Evolutionary conservation across 2,113 vertebrate genomes (phyloP).

Genomic region (Monarcha castaneiventris): DNA sequence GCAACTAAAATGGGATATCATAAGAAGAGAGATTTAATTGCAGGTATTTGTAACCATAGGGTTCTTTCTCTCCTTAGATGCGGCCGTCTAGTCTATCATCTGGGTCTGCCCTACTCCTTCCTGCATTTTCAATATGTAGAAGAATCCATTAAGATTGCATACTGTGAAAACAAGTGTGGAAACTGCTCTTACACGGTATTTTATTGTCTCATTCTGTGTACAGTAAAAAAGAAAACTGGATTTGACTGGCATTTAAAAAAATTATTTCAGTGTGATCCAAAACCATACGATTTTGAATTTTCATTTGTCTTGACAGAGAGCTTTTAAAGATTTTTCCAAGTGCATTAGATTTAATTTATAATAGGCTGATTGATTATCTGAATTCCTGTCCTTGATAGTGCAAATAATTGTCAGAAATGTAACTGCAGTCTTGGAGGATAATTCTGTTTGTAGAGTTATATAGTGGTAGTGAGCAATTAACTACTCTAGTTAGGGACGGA

Average conservation of each 20-base stretch:
- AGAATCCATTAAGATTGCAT: constrained; percentile 82
- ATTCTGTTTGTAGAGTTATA: background rate
- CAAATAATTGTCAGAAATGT: background rate
- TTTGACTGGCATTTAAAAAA: background rate
- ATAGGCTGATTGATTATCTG: background rate
- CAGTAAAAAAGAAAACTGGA: background rate
- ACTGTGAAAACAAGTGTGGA: constrained; percentile 85
- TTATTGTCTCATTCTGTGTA: background rate
- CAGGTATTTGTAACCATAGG: background rate
- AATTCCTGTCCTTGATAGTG: background rate
- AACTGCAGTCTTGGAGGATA: background rate
- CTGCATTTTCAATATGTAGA: constrained; percentile 83
- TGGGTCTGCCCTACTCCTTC: constrained; percentile 85
- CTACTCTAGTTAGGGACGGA: too few species aligned
- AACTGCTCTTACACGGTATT: constrained; percentile 83
- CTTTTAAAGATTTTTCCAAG: background rate
- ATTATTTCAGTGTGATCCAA: background rate
- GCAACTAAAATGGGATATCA: background rate
- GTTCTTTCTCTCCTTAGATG: constrained; percentile 76
- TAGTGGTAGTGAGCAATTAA: background rate
- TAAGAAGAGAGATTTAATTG: background rate
- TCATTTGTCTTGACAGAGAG: background rate
- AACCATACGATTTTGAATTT: accelerated
- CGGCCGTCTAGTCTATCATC: constrained; percentile 84
- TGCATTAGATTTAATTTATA: background rate